Evolutionary conservation across 2,888 invertebrate species (phyloP).

Genomic region (Liopterus haemorrhoidalis): DNA sequence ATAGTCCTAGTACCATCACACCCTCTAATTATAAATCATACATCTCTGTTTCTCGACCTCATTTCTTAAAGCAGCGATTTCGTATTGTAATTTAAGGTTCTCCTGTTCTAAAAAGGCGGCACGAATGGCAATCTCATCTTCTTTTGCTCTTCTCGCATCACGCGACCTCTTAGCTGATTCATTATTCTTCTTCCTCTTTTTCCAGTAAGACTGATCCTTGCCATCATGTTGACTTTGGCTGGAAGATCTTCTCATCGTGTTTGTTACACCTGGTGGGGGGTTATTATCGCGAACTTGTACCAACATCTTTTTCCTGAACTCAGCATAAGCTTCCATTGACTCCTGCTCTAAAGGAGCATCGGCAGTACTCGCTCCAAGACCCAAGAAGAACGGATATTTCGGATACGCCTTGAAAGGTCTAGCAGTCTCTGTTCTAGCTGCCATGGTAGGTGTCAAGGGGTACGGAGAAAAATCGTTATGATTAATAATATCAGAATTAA

Average conservation of each 20-base stretch:
- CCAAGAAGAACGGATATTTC: too few relatives aligned
- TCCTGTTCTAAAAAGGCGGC: conserved; percentile 84
- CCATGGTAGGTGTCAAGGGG: too few relatives aligned
- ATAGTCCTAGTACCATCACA: not conserved
- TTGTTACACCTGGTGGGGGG: conserved; percentile 49
- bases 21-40: conserved; percentile 16
- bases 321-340: too few relatives aligned
- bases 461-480: too few relatives aligned
- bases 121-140: conserved; percentile 85
- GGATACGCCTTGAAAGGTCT: too few relatives aligned
- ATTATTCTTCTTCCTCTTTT: conserved; percentile 84
- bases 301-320: too few relatives aligned
- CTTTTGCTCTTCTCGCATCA: conserved; percentile 82
- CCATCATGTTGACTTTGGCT: conserved; percentile 39
- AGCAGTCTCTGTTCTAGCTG: too few relatives aligned
- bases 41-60: conserved; percentile 54
- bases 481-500: too few relatives aligned
- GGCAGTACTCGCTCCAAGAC: too few relatives aligned
- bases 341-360: too few relatives aligned
- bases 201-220: conserved; percentile 80
- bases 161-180: conserved; percentile 91
- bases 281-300: conserved; percentile 45
- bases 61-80: conserved; percentile 59
- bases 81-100: conserved; percentile 69
- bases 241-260: conserved; percentile 62